phyloP scores from a whole-genome alignment of 2,113 vertebrate genomes.

The Otis tarda region DNA sequence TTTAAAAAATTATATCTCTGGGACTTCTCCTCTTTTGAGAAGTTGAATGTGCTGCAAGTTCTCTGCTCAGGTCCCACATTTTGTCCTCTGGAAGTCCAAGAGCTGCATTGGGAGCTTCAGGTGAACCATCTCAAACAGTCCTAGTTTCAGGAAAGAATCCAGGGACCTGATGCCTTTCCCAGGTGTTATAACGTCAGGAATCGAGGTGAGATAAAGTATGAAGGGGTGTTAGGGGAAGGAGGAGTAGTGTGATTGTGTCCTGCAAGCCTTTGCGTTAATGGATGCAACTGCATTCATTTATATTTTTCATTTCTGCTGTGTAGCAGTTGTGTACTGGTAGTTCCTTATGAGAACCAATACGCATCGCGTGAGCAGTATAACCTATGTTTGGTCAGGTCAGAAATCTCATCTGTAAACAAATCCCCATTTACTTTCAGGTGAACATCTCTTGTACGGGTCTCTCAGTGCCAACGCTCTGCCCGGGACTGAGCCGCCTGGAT shows the following conservation, averaged over 20 bases:
- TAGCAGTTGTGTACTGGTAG: background rate
- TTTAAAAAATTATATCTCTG: background rate
- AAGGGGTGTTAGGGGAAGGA: background rate
- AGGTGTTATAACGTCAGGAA: background rate
- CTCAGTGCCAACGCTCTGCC: background rate
- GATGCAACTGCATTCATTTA: fast-evolving
- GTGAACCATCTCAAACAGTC: background rate
- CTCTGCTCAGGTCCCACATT: background rate
- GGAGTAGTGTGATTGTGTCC: background rate
- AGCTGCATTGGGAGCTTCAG: background rate
- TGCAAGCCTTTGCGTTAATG: background rate
- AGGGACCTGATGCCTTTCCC: background rate
- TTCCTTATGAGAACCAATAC: background rate
- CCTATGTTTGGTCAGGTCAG: background rate
- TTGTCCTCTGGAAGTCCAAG: background rate
- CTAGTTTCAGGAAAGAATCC: background rate
- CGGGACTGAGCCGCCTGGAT: background rate
- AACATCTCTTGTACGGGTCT: background rate
- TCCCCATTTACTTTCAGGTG: background rate
- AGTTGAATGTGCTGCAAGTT: background rate
- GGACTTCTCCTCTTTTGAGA: background rate
- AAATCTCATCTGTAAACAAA: background rate
- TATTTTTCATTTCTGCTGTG: fast-evolving
- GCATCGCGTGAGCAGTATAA: fast-evolving
- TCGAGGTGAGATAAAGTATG: background rate